Percentiles rank a stretch among this genome's conserved stretches.
Evolutionary conservation across 37 sponge, comb jelly and placozoan species (phyloP).

Genomic region (Ianthella basta): DNA sequence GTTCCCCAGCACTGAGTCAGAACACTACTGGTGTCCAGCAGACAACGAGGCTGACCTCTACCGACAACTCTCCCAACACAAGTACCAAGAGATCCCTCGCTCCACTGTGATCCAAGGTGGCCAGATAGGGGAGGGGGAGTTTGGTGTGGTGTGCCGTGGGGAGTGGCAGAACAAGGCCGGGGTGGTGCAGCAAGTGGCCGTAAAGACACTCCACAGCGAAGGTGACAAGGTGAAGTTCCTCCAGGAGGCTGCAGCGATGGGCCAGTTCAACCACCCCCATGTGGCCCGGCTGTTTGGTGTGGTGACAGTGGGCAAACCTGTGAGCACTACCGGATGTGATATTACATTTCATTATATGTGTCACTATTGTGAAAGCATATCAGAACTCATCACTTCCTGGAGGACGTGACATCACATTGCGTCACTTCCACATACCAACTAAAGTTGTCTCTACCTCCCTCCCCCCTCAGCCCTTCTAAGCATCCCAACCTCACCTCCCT

Average conservation of each 20-base stretch:
- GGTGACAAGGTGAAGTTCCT: slow-evolving; percentile 35
- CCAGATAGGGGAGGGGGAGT: slow-evolving; percentile 21
- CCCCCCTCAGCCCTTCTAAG: not conserved
- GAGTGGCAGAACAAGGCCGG: slow-evolving; percentile 8
- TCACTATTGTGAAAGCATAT: too few species aligned
- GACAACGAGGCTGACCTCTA: slow-evolving; percentile 5
- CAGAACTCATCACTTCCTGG: too few species aligned
- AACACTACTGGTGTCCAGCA: slow-evolving; percentile 19
- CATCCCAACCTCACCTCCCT: not conserved
- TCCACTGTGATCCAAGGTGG: not conserved
- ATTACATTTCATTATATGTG: too few species aligned
- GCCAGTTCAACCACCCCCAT: slow-evolving; percentile 38
- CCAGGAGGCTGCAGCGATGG: slow-evolving; percentile 40
- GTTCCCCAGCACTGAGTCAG: slow-evolving; percentile 30
- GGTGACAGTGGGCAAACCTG: slow-evolving; percentile 28
- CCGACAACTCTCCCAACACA: slow-evolving; percentile 11
- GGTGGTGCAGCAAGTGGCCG: slow-evolving; percentile 17
- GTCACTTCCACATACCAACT: too few species aligned
- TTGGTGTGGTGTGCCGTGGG: slow-evolving; percentile 6
- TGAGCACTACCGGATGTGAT: too few species aligned
- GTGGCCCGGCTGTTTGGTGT: slow-evolving; percentile 30
- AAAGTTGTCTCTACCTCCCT: not conserved
- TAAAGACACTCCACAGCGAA: slow-evolving; percentile 21
- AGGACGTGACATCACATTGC: too few species aligned
- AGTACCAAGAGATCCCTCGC: slow-evolving; percentile 17